Percentiles rank a stretch among this genome's conserved stretches.
phyloP scores from a whole-genome alignment of 2,888 invertebrate genomes.

The Papilio protenor region DNA sequence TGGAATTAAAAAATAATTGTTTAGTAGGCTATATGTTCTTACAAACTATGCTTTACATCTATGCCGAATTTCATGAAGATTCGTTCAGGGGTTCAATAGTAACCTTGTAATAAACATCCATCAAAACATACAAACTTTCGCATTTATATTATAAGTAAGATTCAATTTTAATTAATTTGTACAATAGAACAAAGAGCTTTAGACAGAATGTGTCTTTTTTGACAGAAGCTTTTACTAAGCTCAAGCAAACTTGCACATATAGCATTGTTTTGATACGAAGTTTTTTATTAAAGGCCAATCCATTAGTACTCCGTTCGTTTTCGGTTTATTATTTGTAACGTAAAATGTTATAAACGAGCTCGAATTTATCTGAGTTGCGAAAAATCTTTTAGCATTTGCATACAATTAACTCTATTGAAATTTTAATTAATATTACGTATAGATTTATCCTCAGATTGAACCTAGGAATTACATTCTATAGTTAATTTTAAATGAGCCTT shows the following conservation, averaged over 20 bases:
- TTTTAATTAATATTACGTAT: background rate
- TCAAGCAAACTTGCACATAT: conserved; percentile 8
- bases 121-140: too few relatives aligned
- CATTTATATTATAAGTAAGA: too few relatives aligned
- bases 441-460: too few relatives aligned
- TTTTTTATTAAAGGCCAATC: conserved; percentile 3
- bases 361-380: background rate
- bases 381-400: background rate
- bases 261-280: background rate
- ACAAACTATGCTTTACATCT: too few relatives aligned
- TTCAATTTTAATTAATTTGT: background rate
- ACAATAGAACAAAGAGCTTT: background rate
- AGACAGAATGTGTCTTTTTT: background rate
- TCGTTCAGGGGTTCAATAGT: too few relatives aligned
- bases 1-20: too few relatives aligned
- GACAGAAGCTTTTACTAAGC: background rate
- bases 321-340: background rate
- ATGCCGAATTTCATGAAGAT: too few relatives aligned
- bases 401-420: background rate
- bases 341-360: conserved; percentile 6
- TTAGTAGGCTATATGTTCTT: too few relatives aligned
- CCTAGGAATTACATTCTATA: too few relatives aligned
- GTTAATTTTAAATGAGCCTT: too few relatives aligned
- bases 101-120: too few relatives aligned
- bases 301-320: background rate